These are phyloP conservation scores for Malthinus seriepunctatus DNA, from an alignment of 2,888 invertebrate species.

Conservation along the genomic window DNA sequence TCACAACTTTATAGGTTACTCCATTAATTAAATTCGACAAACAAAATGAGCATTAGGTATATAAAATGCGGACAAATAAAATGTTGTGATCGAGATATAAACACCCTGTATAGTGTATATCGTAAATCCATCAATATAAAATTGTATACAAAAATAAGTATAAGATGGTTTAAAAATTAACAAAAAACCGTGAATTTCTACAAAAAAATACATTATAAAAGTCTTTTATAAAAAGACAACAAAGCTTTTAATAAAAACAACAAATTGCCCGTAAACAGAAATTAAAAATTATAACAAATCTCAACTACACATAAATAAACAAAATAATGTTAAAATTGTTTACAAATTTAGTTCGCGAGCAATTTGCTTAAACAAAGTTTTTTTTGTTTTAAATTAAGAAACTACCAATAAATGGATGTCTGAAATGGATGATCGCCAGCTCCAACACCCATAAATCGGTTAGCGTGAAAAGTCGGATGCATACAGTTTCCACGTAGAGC, in stretches of 20 bases:
- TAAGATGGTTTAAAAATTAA: not conserved
- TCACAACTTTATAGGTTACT: no score
- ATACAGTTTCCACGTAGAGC: conserved; percentile 21
- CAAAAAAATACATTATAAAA: conserved; percentile 18
- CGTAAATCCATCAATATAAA: not conserved
- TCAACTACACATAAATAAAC: conserved; percentile 1
- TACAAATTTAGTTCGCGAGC: conserved; percentile 6
- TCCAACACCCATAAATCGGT: conserved; percentile 47
- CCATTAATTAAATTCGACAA: no score
- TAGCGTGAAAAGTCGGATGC: conserved; percentile 25
- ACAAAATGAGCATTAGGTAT: no score
- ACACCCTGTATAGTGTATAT: no score
- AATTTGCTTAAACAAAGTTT: conserved; percentile 11
- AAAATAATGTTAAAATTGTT: not conserved
- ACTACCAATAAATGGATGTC: conserved; percentile 43
- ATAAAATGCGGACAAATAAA: no score
- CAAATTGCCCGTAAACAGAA: conserved; percentile 11
- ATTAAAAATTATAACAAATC: not conserved
- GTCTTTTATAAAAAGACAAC: conserved; percentile 12
- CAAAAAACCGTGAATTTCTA: conserved; percentile 8
- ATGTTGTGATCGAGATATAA: no score
- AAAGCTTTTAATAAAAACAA: conserved; percentile 6
- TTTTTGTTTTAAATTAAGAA: not conserved
- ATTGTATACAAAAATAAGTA: conserved; percentile 6
- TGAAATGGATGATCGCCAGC: conserved; percentile 50